Percentiles rank a stretch among this genome's conserved stretches.
phyloP scores from a whole-genome alignment of 2,113 vertebrate species.

The Emydura subglobosa region DNA sequence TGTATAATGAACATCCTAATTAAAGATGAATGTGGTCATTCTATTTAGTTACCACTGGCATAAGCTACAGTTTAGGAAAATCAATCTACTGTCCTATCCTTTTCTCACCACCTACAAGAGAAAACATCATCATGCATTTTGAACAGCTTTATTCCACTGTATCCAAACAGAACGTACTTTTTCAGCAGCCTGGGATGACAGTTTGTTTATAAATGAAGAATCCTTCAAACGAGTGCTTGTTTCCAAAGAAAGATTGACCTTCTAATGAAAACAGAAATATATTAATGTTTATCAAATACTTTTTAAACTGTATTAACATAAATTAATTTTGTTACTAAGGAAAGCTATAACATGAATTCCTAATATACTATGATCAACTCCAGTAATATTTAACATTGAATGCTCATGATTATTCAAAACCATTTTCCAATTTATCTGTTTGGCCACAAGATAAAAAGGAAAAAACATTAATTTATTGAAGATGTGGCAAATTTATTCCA shows the following conservation, averaged over 20 bases:
- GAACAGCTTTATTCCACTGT: background rate
- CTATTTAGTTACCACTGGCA: background rate
- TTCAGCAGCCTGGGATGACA: background rate
- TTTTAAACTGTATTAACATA: background rate
- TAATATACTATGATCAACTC: background rate
- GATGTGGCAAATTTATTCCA: background rate
- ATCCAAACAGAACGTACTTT: background rate
- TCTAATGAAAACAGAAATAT: background rate
- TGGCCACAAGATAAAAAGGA: background rate
- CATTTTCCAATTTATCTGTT: background rate
- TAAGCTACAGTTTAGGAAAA: background rate
- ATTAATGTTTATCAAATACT: background rate
- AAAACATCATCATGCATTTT: background rate
- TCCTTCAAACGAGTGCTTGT: background rate
- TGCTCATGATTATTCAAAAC: background rate
- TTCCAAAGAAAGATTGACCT: background rate
- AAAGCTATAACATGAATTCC: background rate
- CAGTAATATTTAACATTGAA: background rate
- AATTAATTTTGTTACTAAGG: background rate
- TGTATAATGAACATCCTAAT: background rate
- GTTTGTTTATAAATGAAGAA: background rate
- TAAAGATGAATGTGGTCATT: background rate
- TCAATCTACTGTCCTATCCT: background rate
- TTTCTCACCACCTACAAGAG: background rate
- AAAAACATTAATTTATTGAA: background rate